Base-by-base conservation (phyloP, 2,113 vertebrate genomes). In the Aviceda subcristata region DNA sequence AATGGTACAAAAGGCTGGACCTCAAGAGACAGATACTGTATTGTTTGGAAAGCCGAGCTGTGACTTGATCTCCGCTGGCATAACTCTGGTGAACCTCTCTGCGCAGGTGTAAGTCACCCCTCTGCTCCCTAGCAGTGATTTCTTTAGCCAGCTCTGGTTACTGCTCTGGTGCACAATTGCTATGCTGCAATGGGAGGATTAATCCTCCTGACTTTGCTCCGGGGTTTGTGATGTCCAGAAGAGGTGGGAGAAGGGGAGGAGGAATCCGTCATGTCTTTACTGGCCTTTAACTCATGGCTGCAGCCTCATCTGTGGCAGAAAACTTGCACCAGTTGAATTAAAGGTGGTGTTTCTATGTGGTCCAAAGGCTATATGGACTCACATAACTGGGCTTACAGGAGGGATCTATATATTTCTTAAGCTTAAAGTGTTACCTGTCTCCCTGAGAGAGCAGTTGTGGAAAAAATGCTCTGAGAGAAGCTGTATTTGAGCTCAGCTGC, bases 111-210 rank as follows among this genome's bases (percentile, higher is more conserved):
- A 55, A 72, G 57, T 51, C 27, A 15, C 14, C 12, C 15, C 19
- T 69, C 59, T 56, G 15, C 71, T 81, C 91, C 73, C 46, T 36
- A 69, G 43, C 48, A 51, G 36, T 69, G 78, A 51, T 62, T 82
- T 67, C 41, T 93, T 85, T 20, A 93, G 62, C 34, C 62, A 72
- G 27, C 14, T 85, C 56, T 77, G n/a, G 15, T 55, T 80, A 62
- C 51, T 63, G 67, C 30, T 73, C 27, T 4, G 1, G 34, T 48
- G 48, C 63, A 38, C 0, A 0, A 83, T 38, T 2, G 3, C 46
- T 6, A 5, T 1, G 7, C 71, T 75, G 29, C 8, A 5, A 56
- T 7, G 4, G 51, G 51, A 72, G 43, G 18, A 72, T 93, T 87
- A 57, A 74, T 77, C 51, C 64, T 87, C 24, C 38, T 85, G 74